A percentile compares a stretch with the other conserved stretches of the same genome.
These are phyloP conservation scores for Mandrillus leucophaeus DNA, from an alignment of 2,113 vertebrate genomes.

Conservation along the genomic window DNA sequence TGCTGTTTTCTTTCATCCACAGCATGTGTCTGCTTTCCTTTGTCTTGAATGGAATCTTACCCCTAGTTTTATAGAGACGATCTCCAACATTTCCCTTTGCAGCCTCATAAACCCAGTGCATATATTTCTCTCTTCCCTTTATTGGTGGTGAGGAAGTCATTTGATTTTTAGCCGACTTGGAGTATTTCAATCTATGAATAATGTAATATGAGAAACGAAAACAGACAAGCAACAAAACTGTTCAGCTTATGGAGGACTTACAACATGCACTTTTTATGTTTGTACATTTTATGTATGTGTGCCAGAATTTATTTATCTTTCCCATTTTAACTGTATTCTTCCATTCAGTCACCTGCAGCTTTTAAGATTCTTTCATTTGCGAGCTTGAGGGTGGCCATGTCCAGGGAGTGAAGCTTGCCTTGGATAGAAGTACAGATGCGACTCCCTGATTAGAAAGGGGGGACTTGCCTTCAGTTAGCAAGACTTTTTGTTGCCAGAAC, in stretches of 20 bases:
- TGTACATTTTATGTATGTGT: constrained; percentile 7
- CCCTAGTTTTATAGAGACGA: not conserved
- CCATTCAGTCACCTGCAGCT: not conserved
- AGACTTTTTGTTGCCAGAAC: not conserved
- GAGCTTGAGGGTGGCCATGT: not conserved
- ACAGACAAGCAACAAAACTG: constrained; percentile 37
- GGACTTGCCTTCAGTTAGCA: not conserved
- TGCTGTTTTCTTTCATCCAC: constrained; percentile 1
- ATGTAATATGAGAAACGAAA: constrained; percentile 55
- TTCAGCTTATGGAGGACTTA: constrained; percentile 23
- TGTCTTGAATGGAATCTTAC: constrained; percentile 37
- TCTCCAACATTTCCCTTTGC: constrained; percentile 53
- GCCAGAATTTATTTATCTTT: not conserved
- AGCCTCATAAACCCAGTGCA: constrained; percentile 38
- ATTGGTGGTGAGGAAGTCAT: constrained; percentile 55
- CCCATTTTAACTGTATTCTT: constrained; percentile 17
- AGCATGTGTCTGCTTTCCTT: not conserved
- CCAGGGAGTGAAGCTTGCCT: not conserved
- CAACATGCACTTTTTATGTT: constrained; percentile 17
- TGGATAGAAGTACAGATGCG: not conserved
- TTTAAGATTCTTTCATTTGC: constrained; percentile 39
- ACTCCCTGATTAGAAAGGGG: not conserved
- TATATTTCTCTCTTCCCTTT: constrained; percentile 48
- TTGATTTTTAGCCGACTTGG: constrained; percentile 57
- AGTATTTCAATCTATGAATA: constrained; percentile 51